Evolutionary conservation across 2,113 vertebrate genomes (phyloP).

Genomic region (Centropus unirufus): DNA sequence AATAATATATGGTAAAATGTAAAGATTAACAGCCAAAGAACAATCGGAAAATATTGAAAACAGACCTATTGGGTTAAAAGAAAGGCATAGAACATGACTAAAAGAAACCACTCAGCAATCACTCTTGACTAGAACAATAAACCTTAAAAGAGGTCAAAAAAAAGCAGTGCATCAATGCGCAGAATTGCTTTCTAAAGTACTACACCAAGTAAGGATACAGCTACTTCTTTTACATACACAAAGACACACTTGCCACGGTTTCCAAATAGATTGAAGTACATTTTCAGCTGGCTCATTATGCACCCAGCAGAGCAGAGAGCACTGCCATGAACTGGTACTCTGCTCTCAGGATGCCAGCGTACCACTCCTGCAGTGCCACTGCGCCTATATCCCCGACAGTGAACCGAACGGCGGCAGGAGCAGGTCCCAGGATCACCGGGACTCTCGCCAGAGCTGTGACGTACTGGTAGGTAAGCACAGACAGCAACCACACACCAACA

Average conservation of each 20-base stretch:
- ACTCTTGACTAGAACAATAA: neutral
- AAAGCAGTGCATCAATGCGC: neutral
- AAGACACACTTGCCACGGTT: neutral
- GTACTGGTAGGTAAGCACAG: neutral
- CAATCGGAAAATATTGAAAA: slow-evolving; percentile 20
- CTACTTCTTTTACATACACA: neutral
- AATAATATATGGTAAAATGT: neutral
- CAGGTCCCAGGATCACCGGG: neutral
- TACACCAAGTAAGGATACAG: neutral
- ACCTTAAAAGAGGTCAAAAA: neutral
- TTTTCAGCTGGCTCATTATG: neutral
- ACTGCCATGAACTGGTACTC: neutral
- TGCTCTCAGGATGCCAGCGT: neutral
- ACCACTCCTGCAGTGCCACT: neutral
- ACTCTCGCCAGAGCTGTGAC: neutral
- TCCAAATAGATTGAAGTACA: neutral
- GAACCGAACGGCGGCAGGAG: neutral
- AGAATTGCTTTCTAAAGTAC: neutral
- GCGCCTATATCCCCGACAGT: neutral
- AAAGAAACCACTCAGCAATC: neutral
- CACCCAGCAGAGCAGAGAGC: neutral
- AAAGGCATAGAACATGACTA: neutral
- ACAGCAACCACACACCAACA: neutral
- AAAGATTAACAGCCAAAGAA: neutral
- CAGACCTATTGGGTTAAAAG: neutral